Evolutionary conservation across 2,113 vertebrate genomes (phyloP).

Genomic region (Malurus alboscapulatus): DNA sequence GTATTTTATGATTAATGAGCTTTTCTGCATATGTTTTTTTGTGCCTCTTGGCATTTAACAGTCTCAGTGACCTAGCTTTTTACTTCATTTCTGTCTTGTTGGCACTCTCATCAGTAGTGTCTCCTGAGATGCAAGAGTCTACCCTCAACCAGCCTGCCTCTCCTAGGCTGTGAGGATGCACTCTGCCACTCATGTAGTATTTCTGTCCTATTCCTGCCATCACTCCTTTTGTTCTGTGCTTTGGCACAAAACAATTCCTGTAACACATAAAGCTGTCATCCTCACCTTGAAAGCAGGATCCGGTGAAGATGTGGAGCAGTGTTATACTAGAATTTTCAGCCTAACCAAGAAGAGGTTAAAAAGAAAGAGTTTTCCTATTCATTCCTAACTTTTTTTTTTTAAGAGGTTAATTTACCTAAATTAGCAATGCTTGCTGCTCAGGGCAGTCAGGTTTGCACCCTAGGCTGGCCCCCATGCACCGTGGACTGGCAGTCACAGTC

Average conservation of each 20-base stretch:
- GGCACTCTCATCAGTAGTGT: slow-evolving; percentile 6
- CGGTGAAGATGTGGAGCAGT: background rate
- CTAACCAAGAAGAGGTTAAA: fast-evolving
- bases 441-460: background rate
- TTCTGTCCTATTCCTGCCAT: background rate
- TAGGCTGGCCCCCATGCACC: background rate
- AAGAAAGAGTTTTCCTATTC: too few species aligned
- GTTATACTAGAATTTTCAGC: background rate
- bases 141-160: background rate
- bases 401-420: too few species aligned
- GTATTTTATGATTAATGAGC: slow-evolving; percentile 27
- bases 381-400: too few species aligned
- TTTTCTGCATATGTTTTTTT: slow-evolving; percentile 4
- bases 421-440: background rate
- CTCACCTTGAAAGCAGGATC: background rate
- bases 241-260: background rate
- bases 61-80: slow-evolving; percentile 37
- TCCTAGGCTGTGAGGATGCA: background rate
- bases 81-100: slow-evolving; percentile 2
- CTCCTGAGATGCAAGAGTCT: background rate
- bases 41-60: slow-evolving; percentile 4
- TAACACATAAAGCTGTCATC: background rate
- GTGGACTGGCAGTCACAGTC: background rate
- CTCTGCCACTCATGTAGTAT: background rate
- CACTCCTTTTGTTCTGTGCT: background rate